phyloP scores from a whole-genome alignment of 1,140 invertebrate genomes.

The Drosophila sp. region DNA sequence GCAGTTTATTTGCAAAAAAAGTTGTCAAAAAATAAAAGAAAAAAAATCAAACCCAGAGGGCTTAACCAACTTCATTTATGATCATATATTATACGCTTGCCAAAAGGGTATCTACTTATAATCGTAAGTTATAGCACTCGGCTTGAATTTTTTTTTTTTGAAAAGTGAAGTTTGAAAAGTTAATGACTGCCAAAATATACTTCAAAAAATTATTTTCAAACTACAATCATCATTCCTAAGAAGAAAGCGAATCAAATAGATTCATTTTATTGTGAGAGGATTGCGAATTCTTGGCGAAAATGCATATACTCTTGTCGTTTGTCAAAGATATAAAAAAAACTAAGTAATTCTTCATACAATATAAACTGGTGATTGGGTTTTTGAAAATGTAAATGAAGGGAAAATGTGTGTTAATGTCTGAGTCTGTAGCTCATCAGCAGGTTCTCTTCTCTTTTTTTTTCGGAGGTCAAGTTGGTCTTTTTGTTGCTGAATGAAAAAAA shows the following conservation, averaged over 20 bases:
- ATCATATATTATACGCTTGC: neutral
- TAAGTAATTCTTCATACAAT: neutral
- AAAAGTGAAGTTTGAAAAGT: no score
- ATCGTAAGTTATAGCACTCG: no score
- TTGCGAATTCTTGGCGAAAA: neutral
- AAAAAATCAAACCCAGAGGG: neutral
- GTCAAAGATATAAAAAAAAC: neutral
- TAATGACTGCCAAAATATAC: no score
- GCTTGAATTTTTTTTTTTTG: no score
- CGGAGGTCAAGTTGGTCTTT: slow-evolving; percentile 44
- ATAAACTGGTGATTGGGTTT: slow-evolving; percentile 25
- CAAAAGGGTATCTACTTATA: neutral
- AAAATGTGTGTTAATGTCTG: slow-evolving; percentile 69
- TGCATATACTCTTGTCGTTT: neutral
- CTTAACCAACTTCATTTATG: neutral
- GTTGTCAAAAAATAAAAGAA: neutral
- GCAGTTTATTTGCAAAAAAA: slow-evolving; percentile 22
- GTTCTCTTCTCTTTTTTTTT: slow-evolving; percentile 3
- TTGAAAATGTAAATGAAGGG: slow-evolving; percentile 28
- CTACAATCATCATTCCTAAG: no score
- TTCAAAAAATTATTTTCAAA: no score
- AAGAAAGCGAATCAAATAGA: no score
- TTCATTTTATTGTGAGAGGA: no score
- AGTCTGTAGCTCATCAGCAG: slow-evolving; percentile 33
- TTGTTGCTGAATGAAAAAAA: slow-evolving; percentile 18